Evolutionary conservation across 1,140 invertebrate genomes (phyloP), one percentile per base, ranked within the genome.

Genomic region (Trypoxylus dichotomus): DNA sequence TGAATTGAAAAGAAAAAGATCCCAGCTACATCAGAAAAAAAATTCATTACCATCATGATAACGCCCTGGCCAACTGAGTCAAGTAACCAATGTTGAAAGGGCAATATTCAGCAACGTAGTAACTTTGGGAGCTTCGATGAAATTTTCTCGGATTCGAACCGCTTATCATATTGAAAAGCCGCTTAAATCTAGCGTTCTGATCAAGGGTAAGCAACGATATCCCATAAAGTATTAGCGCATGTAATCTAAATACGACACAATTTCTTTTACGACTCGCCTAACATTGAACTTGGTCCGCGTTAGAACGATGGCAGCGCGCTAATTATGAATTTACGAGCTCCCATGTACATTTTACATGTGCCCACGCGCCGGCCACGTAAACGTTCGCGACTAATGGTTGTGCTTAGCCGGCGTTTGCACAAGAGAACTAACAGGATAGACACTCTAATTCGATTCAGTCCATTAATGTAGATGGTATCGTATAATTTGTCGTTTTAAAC

Each of bases 391-490:
- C 60, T 24, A 19, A 24, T 63, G 21, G 1, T 63, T 21, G 19
- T 27, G 60, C 8, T 27, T 63, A 63, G 21, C 60, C 1, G 60
- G 19, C 19, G 8, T 63, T 27, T 11, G 19, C 24, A 24, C 43
- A 8, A 1, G 43, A 47, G 43, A 47, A 3, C 37, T 41, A 58
- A 58, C 60, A 63, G 60, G 60, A 63, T 63, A 63, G 24, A 27
- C 54, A 8, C 60, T 63, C 60, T 25, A 63, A 63, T 63, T 63
- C 60, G 60, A 63, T 63, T 11, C 60, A 63, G 60, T 63, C 60
- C 60, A 63, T 63, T 63, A 63, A 63, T 19, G 60, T 63, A 63
- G 60, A 63, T 63, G 25, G 13, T 47, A 63, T 63, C 60, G 60
- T 63, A 11, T 63, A 63, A 63, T 63, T 19, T 24, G 60, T 63